These are phyloP conservation scores for Sialis lutaria DNA, from an alignment of 2,888 invertebrate genomes.

Conservation along the genomic window DNA sequence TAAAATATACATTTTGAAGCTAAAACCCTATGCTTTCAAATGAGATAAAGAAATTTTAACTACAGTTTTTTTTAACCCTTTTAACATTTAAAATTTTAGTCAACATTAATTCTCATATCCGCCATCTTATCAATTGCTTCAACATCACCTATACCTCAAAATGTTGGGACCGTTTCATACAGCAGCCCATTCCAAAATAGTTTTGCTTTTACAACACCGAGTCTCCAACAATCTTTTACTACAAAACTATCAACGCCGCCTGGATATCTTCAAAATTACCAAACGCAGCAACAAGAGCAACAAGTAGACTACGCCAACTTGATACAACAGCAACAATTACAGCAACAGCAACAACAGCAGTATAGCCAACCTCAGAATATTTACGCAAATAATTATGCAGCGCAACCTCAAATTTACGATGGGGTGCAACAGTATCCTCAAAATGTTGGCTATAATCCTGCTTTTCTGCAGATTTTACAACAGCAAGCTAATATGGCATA, in stretches of 20 bases:
- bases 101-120: neutral
- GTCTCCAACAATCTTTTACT: neutral
- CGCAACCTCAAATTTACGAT: neutral
- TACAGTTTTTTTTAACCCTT: too few relatives aligned
- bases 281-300: too few relatives aligned
- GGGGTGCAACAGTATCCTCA: neutral
- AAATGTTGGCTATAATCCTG: neutral
- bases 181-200: conserved; percentile 1
- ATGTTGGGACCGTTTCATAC: neutral
- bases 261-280: neutral
- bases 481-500: conserved; percentile 16
- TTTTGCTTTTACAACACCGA: neutral
- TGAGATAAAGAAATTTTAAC: too few relatives aligned
- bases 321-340: neutral
- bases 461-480: neutral
- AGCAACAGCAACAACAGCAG: neutral
- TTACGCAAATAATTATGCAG: too few relatives aligned
- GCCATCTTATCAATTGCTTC: neutral
- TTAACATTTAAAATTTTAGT: neutral
- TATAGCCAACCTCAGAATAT: neutral
- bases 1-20: too few relatives aligned
- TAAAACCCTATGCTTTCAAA: too few relatives aligned
- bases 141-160: neutral
- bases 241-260: neutral
- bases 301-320: too few relatives aligned